Conservation (phyloP, 2,888 invertebrate genomes). For the Pachydiplax longipennis region DNA sequence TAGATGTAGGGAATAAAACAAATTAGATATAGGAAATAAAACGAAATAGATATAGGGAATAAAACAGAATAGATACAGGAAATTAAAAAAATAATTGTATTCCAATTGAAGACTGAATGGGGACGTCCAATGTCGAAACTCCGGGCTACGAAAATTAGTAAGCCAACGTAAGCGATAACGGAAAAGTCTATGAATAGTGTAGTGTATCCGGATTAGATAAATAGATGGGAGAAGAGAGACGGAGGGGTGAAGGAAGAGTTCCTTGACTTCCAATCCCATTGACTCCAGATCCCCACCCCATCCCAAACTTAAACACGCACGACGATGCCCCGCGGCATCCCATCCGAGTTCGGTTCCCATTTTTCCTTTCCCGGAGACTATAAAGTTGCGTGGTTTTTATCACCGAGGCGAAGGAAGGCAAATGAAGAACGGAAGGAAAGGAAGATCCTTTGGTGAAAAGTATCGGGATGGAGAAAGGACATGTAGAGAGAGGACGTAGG, state of each 20-base stretch:
- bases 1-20: no score
- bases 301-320: not conserved
- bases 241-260: not conserved
- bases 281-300: not conserved
- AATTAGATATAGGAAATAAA: no score
- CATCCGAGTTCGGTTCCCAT: not conserved
- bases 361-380: not conserved
- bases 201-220: not conserved
- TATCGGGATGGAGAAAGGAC: not conserved
- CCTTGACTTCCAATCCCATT: not conserved
- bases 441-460: not conserved
- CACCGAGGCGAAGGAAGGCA: not conserved
- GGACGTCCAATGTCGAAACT: no score
- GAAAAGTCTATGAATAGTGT: not conserved
- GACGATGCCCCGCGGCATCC: not conserved
- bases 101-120: no score
- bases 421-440: not conserved
- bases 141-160: no score
- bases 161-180: not conserved
- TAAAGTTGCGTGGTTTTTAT: not conserved
- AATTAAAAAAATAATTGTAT: no score
- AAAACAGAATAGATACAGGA: no score
- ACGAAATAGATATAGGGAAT: no score
- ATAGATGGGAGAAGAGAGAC: not conserved
- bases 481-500: not conserved